Conservation (phyloP, 2,888 invertebrate genomes). For the Suillia variegata region DNA sequence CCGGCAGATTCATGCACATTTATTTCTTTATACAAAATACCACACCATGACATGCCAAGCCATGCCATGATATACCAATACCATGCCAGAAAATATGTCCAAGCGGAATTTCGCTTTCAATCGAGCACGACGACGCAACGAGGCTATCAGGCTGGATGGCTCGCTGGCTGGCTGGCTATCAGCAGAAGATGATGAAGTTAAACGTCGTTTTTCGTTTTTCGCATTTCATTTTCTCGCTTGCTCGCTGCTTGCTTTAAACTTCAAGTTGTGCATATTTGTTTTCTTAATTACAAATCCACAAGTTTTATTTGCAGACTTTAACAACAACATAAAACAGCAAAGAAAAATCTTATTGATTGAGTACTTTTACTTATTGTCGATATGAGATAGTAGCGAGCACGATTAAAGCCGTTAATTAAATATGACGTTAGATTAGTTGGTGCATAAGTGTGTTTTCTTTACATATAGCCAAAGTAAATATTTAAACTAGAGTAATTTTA, state of each 20-base stretch:
- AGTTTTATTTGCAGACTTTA: slow-evolving; percentile 11
- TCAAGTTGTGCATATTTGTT: slow-evolving; percentile 14
- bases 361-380: not conserved
- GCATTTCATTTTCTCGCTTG: too few species aligned
- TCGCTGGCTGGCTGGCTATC: too few species aligned
- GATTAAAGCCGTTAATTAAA: not conserved
- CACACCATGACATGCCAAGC: not conserved
- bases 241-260: not conserved
- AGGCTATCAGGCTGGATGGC: too few species aligned
- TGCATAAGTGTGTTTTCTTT: too few species aligned
- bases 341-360: not conserved
- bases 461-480: too few species aligned
- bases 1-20: too few species aligned
- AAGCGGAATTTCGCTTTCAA: slow-evolving; percentile 5
- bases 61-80: not conserved
- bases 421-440: too few species aligned
- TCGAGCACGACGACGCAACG: not conserved
- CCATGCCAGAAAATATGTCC: not conserved
- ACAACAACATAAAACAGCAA: not conserved
- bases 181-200: too few species aligned
- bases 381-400: not conserved
- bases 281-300: slow-evolving; percentile 17
- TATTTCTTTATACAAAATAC: too few species aligned
- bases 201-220: too few species aligned
- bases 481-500: too few species aligned